Percentiles rank a stretch among this genome's conserved stretches.
phyloP scores from a whole-genome alignment of 2,888 invertebrate genomes.

The Alloscopus bannaensis region DNA sequence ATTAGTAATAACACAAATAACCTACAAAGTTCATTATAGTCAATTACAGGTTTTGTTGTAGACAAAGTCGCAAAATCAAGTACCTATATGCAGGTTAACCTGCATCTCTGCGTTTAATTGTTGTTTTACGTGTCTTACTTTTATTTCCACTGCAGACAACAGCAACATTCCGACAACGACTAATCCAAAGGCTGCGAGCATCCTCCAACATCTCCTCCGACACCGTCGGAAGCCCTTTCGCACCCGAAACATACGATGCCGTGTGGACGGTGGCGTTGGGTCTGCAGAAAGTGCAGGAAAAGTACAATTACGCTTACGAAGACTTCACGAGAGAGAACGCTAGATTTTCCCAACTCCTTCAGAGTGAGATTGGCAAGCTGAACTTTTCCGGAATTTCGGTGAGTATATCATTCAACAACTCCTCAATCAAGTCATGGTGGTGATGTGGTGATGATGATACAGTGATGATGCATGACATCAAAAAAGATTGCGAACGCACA shows the following conservation, averaged over 20 bases:
- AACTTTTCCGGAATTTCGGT: conserved; percentile 92
- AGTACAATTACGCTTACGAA: conserved; percentile 77
- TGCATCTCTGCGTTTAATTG: background rate
- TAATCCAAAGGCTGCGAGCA: conserved; percentile 42
- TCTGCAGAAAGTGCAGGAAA: conserved; percentile 78
- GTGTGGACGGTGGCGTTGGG: conserved; percentile 93
- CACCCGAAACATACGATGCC: conserved; percentile 91
- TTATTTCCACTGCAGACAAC: conserved; percentile 50
- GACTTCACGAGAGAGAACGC: conserved; percentile 84
- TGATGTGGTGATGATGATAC: too few species aligned
- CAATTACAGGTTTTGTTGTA: too few species aligned
- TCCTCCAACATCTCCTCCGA: conserved; percentile 26
- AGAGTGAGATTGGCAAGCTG: conserved; percentile 83
- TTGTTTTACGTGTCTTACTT: background rate
- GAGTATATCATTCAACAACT: conserved; percentile 74
- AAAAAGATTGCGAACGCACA: too few species aligned
- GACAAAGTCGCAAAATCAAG: too few species aligned
- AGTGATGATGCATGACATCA: too few species aligned
- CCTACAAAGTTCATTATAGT: too few species aligned
- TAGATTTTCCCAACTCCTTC: conserved; percentile 84
- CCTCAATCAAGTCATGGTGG: too few species aligned
- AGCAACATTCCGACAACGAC: conserved; percentile 50
- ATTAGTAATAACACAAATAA: too few species aligned
- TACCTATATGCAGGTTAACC: background rate
- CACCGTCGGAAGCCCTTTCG: conserved; percentile 77